Base-by-base conservation (phyloP, 1,140 invertebrate species). In the Drosophila pandora region DNA sequence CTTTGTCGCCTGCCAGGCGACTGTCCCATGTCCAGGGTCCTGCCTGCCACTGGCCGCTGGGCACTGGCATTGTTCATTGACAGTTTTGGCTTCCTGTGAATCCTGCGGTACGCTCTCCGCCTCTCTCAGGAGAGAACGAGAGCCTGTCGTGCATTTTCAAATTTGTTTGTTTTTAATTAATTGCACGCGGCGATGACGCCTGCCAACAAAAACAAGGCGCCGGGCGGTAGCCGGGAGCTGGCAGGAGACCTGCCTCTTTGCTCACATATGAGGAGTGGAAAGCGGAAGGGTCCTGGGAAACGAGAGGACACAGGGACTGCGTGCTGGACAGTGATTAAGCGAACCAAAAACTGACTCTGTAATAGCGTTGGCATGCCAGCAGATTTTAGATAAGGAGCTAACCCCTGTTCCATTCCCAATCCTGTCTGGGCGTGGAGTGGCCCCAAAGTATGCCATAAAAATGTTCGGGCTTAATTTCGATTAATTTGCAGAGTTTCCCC, bases 141-240 rank as follows among this genome's bases (percentile, higher is more conserved):
- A 37, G 58, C 50, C 65, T 82, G 75, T 90, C 80, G 75, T 88
- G 83, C 80, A 90, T 72, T 90, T 84, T 79, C 79, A 90, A 90
- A 87, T 91, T 90, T 91, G 90, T 91, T 91, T 91, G 90, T 87
- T 90, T 91, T 91, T 91, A 91, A 91, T 91, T 91, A 90, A 91
- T 91, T 90, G 90, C 90, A 91, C 90, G 90, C 82, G 79, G 81
- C 78, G 75, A 70, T 54, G 61, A 52, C 72, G 59, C 17, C 53
- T 39, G 32, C 41, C 45, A 52, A 73, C 67, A 65, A 64, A 54
- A 34, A 10, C 48, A 37, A 43, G 41, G 34, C 2, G 9, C 34
- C 9, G 34, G 7, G 2, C 6, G 23, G 12, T 17, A 17, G 17
- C 17, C 17, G 17, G 17, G 17, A 17, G 17, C 17, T 25, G 22